Conservation (phyloP, 2,888 invertebrate genomes). For the Catotricha subobsoleta region DNA sequence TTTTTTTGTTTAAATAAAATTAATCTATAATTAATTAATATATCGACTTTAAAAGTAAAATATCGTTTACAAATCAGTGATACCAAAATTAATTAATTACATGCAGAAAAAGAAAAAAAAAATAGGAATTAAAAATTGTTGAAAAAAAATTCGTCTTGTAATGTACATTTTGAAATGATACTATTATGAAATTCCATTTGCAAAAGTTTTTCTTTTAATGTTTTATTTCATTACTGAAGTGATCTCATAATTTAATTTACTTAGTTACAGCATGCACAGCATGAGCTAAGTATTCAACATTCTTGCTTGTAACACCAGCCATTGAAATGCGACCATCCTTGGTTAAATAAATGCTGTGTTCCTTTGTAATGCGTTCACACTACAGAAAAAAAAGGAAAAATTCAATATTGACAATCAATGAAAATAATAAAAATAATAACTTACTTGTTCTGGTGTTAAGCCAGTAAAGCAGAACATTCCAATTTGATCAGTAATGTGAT, state of each 20-base stretch:
- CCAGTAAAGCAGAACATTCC: constrained; percentile 99
- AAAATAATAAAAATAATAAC: not conserved
- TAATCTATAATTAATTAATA: too few relatives aligned
- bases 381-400: constrained; percentile 27
- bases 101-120: too few relatives aligned
- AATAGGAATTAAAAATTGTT: too few relatives aligned
- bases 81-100: too few relatives aligned
- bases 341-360: constrained; percentile 85
- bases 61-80: too few relatives aligned
- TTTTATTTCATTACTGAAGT: too few relatives aligned
- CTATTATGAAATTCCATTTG: too few relatives aligned
- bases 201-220: too few relatives aligned
- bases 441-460: constrained; percentile 69
- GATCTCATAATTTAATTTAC: constrained; percentile 16
- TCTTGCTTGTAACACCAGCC: constrained; percentile 87
- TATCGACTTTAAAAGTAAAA: too few relatives aligned
- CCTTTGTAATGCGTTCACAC: constrained; percentile 73
- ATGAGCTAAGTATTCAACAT: constrained; percentile 85
- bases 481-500: constrained; percentile 95
- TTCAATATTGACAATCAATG: not conserved
- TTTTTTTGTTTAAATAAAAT: too few relatives aligned
- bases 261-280: constrained; percentile 81
- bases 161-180: too few relatives aligned
- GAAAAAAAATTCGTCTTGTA: too few relatives aligned
- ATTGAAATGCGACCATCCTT: constrained; percentile 97